A percentile compares a stretch with the other conserved stretches of the same genome.
Conservation (phyloP, 2,797 vertebrate genomes). For the Sphenopsis melanotis region DNA sequence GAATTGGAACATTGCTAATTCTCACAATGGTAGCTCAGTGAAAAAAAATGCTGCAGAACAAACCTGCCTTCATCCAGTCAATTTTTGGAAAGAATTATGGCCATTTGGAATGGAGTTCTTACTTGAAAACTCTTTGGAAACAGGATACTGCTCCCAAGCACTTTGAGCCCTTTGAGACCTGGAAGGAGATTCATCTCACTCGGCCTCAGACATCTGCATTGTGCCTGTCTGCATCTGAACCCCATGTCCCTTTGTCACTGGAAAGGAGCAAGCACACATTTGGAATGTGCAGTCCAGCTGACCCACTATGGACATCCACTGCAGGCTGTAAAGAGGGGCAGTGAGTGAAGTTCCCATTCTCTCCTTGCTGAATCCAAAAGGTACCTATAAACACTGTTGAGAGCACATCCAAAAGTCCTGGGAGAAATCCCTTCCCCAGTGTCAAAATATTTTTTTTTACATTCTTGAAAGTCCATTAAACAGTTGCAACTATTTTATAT, state of each 20-base stretch:
- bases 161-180: slow-evolving; percentile 15
- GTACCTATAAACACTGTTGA: background rate
- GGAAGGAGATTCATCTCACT: slow-evolving; percentile 3
- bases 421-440: background rate
- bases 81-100: slow-evolving; percentile 42
- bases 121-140: slow-evolving; percentile 46
- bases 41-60: slow-evolving; percentile 45
- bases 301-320: background rate
- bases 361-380: background rate
- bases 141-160: slow-evolving; percentile 23
- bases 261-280: background rate
- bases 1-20: slow-evolving; percentile 20
- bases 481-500: background rate
- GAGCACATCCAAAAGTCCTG: background rate
- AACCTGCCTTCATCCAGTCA: slow-evolving; percentile 42
- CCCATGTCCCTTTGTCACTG: background rate
- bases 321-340: background rate
- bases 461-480: background rate
- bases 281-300: background rate
- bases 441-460: background rate
- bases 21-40: slow-evolving; percentile 39
- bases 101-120: slow-evolving; percentile 9
- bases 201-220: background rate
- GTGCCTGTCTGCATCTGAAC: background rate
- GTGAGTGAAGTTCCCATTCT: background rate